Base-by-base conservation (phyloP, 2,888 invertebrate species). In the Sesamia inferens region DNA sequence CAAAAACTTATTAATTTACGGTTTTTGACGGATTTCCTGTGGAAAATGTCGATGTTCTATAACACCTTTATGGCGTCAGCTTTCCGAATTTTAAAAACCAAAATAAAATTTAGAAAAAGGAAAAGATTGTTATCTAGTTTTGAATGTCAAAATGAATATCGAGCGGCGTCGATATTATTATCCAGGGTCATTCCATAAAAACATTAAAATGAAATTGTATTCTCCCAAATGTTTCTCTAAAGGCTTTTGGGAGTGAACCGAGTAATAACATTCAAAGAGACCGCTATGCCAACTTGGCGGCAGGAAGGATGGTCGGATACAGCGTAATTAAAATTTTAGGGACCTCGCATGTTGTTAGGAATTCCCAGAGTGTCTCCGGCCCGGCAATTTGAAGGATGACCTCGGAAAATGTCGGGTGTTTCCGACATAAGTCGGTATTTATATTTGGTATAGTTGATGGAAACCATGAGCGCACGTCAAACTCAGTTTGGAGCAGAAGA, bases 241-340 rank as follows among this genome's bases (percentile, higher is more conserved):
- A 83, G 83, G 80, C 77, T 88, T 88, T 88, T 78, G 80, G 68
- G 76, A 80, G 75, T 78, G 71, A 74, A 62, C 74, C 68, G 74
- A 74, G 85, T 81, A 87, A 89, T 89, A 88, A 88, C 79, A 88
- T 87, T 87, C 84, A 89, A 87, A 85, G 83, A 85, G 85, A 86
- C 86, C 85, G 84, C 87, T 85, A 77, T 82, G 78, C 65, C 78
- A 86, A 84, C 81, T 72, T 69, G 70, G 76, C 73, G 76, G 72
- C 54, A 77, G 77, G 80, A 84, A 87, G 84, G 89, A 90, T 88
- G 87, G 87, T 84, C 83, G 84, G 84, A 85, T 81, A 88, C 83
- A 83, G 85, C 75, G 88, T 91, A 93, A 93, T 93, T 93, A 92
- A 92, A 92, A 92, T 92, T 91, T 89, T 90, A 89, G 89, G 84